Conservation (phyloP, 2,113 vertebrate species). For the Toxotes jaculatrix region DNA sequence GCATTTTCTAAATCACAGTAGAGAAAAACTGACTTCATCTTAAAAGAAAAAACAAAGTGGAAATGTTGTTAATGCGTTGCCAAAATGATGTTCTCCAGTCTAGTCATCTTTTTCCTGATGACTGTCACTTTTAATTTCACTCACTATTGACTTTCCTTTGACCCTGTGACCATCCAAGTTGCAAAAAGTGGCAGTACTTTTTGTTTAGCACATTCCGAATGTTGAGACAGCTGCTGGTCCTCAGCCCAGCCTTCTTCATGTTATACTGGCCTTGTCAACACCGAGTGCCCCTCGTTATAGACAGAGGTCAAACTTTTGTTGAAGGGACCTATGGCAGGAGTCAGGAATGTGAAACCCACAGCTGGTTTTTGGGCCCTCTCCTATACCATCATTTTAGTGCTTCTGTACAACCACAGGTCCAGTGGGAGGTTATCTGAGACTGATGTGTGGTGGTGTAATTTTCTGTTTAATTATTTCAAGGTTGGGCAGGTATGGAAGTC, state of each 20-base stretch:
- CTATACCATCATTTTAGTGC: background rate
- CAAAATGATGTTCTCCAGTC: background rate
- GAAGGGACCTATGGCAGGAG: slow-evolving; percentile 50
- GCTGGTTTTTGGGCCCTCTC: slow-evolving; percentile 31
- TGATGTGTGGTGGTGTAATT: background rate
- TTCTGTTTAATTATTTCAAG: slow-evolving; percentile 6
- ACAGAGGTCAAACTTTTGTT: slow-evolving; percentile 71
- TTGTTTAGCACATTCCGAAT: slow-evolving; percentile 58
- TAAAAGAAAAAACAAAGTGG: background rate
- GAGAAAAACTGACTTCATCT: background rate
- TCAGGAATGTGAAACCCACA: slow-evolving; percentile 67
- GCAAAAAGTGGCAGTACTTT: slow-evolving; percentile 37
- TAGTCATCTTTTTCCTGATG: slow-evolving; percentile 13
- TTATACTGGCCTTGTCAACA: slow-evolving; percentile 67
- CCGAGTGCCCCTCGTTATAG: slow-evolving; percentile 46
- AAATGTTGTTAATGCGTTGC: slow-evolving; percentile 4
- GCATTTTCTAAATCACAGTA: background rate
- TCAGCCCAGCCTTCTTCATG: slow-evolving; percentile 40
- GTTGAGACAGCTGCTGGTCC: slow-evolving; percentile 83
- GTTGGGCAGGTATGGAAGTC: background rate
- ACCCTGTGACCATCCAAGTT: slow-evolving; percentile 36
- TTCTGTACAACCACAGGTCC: slow-evolving; percentile 16
- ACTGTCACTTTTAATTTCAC: slow-evolving; percentile 52
- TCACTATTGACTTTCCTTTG: slow-evolving; percentile 49
- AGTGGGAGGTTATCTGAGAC: slow-evolving; percentile 25